Conservation (phyloP, 2,797 vertebrate species). For the Salarias fasciatus region DNA sequence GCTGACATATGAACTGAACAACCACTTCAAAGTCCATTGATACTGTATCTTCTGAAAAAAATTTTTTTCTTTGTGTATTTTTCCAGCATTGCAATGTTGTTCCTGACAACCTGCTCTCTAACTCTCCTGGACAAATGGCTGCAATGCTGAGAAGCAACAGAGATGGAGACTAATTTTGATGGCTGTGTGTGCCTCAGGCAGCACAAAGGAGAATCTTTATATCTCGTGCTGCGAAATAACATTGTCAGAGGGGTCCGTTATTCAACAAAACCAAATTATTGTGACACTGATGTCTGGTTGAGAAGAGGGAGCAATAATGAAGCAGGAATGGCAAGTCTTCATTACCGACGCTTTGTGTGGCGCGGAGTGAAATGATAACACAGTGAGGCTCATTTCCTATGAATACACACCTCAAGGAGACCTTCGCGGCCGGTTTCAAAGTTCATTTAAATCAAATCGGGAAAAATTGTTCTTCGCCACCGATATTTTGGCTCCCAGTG, state of each 20-base stretch:
- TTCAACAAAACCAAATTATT: slow-evolving; percentile 75
- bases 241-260: slow-evolving; percentile 60
- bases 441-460: slow-evolving; percentile 65
- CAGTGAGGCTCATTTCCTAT: slow-evolving; percentile 69
- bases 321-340: slow-evolving; percentile 64
- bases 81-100: too few relatives aligned
- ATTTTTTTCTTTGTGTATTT: too few relatives aligned
- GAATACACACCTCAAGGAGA: slow-evolving; percentile 60
- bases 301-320: slow-evolving; percentile 64
- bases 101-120: neutral
- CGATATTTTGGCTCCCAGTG: slow-evolving; percentile 25
- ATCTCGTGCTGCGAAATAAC: slow-evolving; percentile 60
- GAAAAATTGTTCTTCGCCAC: slow-evolving; percentile 23
- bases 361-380: slow-evolving; percentile 58
- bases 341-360: slow-evolving; percentile 66
- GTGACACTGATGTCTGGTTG: slow-evolving; percentile 64
- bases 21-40: neutral
- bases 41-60: neutral
- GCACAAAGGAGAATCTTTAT: slow-evolving; percentile 62
- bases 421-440: slow-evolving; percentile 43
- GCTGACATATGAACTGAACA: neutral
- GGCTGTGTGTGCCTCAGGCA: slow-evolving; percentile 37
- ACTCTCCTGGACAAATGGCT: slow-evolving; percentile 25
- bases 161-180: slow-evolving; percentile 62
- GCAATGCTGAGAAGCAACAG: slow-evolving; percentile 30